Percentiles rank a stretch among this genome's conserved stretches.
phyloP scores from a whole-genome alignment of 2,797 vertebrate genomes.

The Sebastes aleutianus region DNA sequence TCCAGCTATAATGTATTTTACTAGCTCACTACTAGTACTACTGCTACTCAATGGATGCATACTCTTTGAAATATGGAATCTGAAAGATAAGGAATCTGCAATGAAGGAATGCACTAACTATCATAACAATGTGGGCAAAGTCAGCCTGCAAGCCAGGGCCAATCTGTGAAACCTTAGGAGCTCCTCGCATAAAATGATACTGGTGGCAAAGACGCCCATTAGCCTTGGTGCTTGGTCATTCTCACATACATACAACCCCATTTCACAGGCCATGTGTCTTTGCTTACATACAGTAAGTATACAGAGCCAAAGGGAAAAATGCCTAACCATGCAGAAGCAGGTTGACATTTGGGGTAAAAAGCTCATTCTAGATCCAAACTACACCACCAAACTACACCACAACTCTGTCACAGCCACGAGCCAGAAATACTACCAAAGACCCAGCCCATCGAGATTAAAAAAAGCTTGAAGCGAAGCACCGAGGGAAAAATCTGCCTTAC shows the following conservation, averaged over 20 bases:
- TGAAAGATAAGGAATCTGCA: constrained; percentile 10
- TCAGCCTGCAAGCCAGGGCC: neutral
- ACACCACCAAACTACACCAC: constrained; percentile 28
- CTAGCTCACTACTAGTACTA: neutral
- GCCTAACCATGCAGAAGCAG: constrained; percentile 12
- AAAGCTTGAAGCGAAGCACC: constrained; percentile 4
- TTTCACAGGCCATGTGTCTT: neutral
- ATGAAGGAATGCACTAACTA: constrained; percentile 12
- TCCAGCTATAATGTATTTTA: neutral
- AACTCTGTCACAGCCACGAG: constrained; percentile 22
- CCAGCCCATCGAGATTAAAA: constrained; percentile 20
- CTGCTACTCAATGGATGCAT: neutral
- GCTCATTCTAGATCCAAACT: constrained; percentile 24
- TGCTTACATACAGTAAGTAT: neutral
- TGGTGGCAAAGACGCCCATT: neutral
- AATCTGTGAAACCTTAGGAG: neutral
- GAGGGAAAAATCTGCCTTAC: neutral
- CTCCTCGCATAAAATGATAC: neutral
- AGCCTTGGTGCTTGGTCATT: neutral
- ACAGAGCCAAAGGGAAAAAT: constrained; percentile 18
- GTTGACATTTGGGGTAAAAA: constrained; percentile 33
- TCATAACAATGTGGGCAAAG: constrained; percentile 3
- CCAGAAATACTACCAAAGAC: constrained; percentile 50
- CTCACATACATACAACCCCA: neutral
- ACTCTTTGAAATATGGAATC: neutral